A percentile compares a stretch with the other conserved stretches of the same genome.
Conservation (phyloP, 2,797 vertebrate species). For the Hozukius guyotensis region DNA sequence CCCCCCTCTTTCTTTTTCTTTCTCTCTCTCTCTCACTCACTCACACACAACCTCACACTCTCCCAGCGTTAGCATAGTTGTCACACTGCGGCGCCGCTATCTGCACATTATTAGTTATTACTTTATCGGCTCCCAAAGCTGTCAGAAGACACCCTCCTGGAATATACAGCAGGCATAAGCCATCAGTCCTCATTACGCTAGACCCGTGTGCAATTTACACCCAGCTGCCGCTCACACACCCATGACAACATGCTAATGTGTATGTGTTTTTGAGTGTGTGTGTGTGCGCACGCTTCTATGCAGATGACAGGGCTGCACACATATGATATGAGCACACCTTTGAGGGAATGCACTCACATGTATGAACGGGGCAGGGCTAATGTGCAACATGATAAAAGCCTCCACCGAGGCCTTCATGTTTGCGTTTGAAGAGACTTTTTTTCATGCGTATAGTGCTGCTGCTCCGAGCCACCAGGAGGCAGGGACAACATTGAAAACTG, state of each 20-base stretch:
- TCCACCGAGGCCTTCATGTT: slow-evolving; percentile 65
- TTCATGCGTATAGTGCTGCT: slow-evolving; percentile 42
- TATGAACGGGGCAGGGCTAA: slow-evolving; percentile 71
- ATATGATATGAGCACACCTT: slow-evolving; percentile 78
- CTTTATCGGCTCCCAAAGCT: slow-evolving; percentile 86
- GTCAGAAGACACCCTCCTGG: slow-evolving; percentile 83
- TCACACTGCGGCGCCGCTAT: slow-evolving; percentile 81
- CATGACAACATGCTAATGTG: slow-evolving; percentile 79
- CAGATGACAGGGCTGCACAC: slow-evolving; percentile 78
- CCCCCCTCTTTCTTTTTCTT: slow-evolving; percentile 12
- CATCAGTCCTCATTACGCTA: slow-evolving; percentile 85
- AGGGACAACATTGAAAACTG: slow-evolving; percentile 51
- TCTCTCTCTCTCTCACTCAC: slow-evolving; percentile 32
- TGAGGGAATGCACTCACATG: slow-evolving; percentile 72
- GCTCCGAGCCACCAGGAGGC: slow-evolving; percentile 68
- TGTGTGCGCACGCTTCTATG: slow-evolving; percentile 40
- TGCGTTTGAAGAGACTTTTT: slow-evolving; percentile 51
- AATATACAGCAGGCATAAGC: slow-evolving; percentile 83
- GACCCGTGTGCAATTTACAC: slow-evolving; percentile 78
- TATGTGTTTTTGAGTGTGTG: slow-evolving; percentile 53
- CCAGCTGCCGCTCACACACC: slow-evolving; percentile 74
- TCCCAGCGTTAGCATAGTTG: slow-evolving; percentile 74
- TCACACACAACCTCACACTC: slow-evolving; percentile 56
- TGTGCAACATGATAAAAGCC: slow-evolving; percentile 76
- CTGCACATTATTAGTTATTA: slow-evolving; percentile 87